These are phyloP conservation scores for Heliconius ismenius DNA, from an alignment of 2,888 invertebrate genomes.

Conservation along the genomic window DNA sequence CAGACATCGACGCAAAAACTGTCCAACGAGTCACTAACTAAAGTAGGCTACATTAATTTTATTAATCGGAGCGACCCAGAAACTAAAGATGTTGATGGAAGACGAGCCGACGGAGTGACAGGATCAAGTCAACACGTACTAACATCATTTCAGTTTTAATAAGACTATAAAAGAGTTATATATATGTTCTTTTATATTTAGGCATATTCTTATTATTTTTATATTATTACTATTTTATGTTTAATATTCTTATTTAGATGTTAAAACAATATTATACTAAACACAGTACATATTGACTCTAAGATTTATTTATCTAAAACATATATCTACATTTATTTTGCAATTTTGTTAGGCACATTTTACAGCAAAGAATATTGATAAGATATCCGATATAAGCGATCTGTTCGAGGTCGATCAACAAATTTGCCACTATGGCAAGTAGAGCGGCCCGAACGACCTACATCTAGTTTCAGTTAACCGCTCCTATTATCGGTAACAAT, in stretches of 20 bases:
- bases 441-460: constrained; percentile 78
- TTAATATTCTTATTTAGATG: too few relatives aligned
- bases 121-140: constrained; percentile 35
- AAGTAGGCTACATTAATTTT: constrained; percentile 75
- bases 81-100: constrained; percentile 62
- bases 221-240: too few relatives aligned
- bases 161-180: not conserved
- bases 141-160: constrained; percentile 26
- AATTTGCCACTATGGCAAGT: constrained; percentile 76
- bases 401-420: constrained; percentile 75
- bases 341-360: constrained; percentile 51
- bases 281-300: not conserved
- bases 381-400: constrained; percentile 71
- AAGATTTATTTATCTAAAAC: not conserved
- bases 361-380: constrained; percentile 57
- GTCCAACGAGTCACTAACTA: constrained; percentile 75
- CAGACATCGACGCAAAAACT: constrained; percentile 69
- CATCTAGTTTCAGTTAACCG: constrained; percentile 69
- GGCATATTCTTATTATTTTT: not conserved
- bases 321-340: constrained; percentile 29
- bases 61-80: constrained; percentile 73
- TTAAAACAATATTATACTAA: not conserved
- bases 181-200: not conserved
- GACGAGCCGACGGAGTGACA: constrained; percentile 44
- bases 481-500: constrained; percentile 76